Evolutionary conservation across 2,888 invertebrate species (phyloP), one percentile per base, ranked within the genome.

Genomic region (Limnephilus marmoratus): DNA sequence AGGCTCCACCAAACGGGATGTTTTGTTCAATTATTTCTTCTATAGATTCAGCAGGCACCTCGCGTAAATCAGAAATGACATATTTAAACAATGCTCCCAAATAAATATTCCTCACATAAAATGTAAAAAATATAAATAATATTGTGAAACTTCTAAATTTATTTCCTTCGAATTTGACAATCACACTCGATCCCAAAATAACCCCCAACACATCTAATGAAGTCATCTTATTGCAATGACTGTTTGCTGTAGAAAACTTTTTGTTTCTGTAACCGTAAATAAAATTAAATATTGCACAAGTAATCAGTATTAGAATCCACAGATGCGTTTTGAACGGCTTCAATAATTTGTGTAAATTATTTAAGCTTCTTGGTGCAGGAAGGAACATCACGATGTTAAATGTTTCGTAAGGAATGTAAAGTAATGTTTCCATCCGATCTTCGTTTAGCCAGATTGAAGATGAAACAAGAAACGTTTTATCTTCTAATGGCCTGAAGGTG

Each of bases 271-370:
- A 68, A 68, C 68, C n/a, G 9, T n/a, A 68, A 24, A 68, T n/a
- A 24, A 68, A 68, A 68, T 68, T 68, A n/a, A 68, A n/a, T 24
- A n/a, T n/a, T 24, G 68, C 68, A 9, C 68, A 68, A 7, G 68
- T 68, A 24, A 68, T 68, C 7, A 68, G n/a, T 31, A 53, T 18
- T 29, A 53, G 31, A 49, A 87, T 13, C 90, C 90, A 90, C 11
- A 90, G 9, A n/a, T 53, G 68, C 0, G n/a, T 15, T 31, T 90
- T 18, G 41, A 90, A 90, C n/a, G 91, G 91, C 18, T 45, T 91
- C 18, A 91, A 91, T 80, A 91, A 86, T 81, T 91, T 91, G 5
- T 86, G 45, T 29, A 91, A 37, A 45, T 86, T 91, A 29, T 81
- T 18, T 31, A 91, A 29, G 18, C 18, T n/a, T 81, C 31, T 68